These are phyloP conservation scores for Trichosurus vulpecula DNA, from an alignment of 2,797 vertebrate species.

Conservation along the genomic window DNA sequence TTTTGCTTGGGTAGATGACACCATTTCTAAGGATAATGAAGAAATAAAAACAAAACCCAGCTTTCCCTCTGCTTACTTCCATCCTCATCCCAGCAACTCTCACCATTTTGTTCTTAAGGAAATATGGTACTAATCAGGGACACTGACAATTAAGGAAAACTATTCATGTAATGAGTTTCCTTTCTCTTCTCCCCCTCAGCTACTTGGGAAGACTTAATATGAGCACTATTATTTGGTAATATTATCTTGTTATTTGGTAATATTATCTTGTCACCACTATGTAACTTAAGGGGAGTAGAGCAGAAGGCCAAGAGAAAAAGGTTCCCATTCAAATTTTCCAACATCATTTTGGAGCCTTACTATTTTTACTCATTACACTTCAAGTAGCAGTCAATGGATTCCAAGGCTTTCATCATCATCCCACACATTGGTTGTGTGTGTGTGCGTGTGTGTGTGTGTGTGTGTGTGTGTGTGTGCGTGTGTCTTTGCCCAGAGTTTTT, in stretches of 20 bases:
- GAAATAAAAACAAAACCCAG: not conserved
- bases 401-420: not conserved
- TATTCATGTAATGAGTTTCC: not conserved
- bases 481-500: not conserved
- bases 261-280: not conserved
- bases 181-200: not conserved
- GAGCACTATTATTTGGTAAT: not conserved
- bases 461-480: not conserved
- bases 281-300: not conserved
- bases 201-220: not conserved
- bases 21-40: not conserved
- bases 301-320: not conserved
- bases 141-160: conserved; percentile 3
- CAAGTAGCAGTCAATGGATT: not conserved
- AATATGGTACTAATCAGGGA: not conserved
- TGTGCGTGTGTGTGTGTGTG: not conserved
- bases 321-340: not conserved
- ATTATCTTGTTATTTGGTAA: not conserved
- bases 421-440: not conserved
- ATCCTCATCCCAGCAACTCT: not conserved
- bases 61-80: not conserved
- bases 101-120: conserved; percentile 3
- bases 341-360: not conserved
- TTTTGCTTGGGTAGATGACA: not conserved
- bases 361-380: not conserved